Evolutionary conservation across 2,113 vertebrate genomes (phyloP).

Genomic region (Calyptomena viridis): DNA sequence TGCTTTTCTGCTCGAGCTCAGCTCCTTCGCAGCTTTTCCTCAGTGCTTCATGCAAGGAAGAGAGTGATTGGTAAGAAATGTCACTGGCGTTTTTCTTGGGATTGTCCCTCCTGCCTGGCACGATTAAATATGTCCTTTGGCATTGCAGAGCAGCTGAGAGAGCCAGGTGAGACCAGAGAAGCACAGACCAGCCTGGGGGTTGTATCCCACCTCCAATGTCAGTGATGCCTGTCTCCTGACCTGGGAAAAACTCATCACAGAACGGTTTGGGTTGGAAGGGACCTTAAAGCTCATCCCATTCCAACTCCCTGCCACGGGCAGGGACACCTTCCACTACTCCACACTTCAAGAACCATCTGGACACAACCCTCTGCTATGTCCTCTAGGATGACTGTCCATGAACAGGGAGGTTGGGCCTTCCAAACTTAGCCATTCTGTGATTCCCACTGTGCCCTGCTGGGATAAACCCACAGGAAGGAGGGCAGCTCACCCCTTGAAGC

Average conservation of each 20-base stretch:
- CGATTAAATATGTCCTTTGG: neutral
- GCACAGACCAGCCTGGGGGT: neutral
- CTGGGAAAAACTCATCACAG: neutral
- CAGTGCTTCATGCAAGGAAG: rapidly evolving
- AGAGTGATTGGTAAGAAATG: neutral
- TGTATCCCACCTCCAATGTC: rapidly evolving
- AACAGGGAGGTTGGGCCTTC: neutral
- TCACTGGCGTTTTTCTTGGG: rapidly evolving
- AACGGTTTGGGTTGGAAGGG: neutral
- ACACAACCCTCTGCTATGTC: neutral
- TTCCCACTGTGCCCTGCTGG: neutral
- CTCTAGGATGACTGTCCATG: neutral
- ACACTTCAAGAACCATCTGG: neutral
- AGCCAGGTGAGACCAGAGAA: neutral
- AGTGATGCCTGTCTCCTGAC: neutral
- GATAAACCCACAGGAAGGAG: neutral
- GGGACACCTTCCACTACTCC: neutral
- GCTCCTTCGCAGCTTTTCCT: neutral
- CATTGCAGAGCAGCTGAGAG: neutral
- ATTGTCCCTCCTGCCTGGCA: rapidly evolving
- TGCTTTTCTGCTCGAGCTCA: neutral
- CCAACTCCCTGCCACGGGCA: neutral
- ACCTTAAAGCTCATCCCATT: neutral
- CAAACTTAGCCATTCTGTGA: neutral
- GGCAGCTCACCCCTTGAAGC: neutral